Percentiles rank a stretch among this genome's conserved stretches.
phyloP scores from a whole-genome alignment of 2,797 vertebrate genomes.

The Enoplosus armatus region DNA sequence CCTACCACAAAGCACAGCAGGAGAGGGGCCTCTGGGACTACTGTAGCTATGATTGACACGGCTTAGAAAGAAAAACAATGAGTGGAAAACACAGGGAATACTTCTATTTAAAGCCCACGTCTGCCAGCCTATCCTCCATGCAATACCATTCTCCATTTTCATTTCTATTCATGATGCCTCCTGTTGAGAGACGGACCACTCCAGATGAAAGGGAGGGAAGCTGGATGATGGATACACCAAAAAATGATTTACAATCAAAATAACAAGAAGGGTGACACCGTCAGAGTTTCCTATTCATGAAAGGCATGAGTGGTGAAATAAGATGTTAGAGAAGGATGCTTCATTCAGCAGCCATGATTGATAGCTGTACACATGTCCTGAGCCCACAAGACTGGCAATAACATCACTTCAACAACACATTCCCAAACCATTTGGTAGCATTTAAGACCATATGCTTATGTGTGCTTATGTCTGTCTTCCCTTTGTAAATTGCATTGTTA shows the following conservation, averaged over 20 bases:
- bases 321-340: slow-evolving; percentile 9
- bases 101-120: slow-evolving; percentile 64
- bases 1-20: slow-evolving; percentile 64
- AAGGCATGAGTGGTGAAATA: slow-evolving; percentile 5
- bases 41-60: slow-evolving; percentile 57
- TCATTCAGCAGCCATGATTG: slow-evolving; percentile 17
- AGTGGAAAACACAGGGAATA: slow-evolving; percentile 50
- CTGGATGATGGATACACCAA: slow-evolving; percentile 15
- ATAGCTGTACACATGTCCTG: slow-evolving; percentile 4
- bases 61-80: slow-evolving; percentile 58
- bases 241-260: slow-evolving; percentile 38
- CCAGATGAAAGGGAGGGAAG: slow-evolving; percentile 32
- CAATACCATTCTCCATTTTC: slow-evolving; percentile 32
- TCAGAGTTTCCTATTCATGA: slow-evolving; percentile 28
- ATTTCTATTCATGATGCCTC: slow-evolving; percentile 64
- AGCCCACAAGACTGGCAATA: background rate
- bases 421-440: slow-evolving; percentile 46
- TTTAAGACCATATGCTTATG: slow-evolving; percentile 41
- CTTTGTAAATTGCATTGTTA: background rate
- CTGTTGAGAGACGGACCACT: slow-evolving; percentile 52
- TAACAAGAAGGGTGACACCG: slow-evolving; percentile 20
- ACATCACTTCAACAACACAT: slow-evolving; percentile 41
- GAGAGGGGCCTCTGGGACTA: slow-evolving; percentile 51
- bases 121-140: slow-evolving; percentile 39
- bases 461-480: background rate